Evolutionary conservation across 2,797 vertebrate species (phyloP), one percentile per base, ranked within the genome.

Genomic region (Zalophus californianus): DNA sequence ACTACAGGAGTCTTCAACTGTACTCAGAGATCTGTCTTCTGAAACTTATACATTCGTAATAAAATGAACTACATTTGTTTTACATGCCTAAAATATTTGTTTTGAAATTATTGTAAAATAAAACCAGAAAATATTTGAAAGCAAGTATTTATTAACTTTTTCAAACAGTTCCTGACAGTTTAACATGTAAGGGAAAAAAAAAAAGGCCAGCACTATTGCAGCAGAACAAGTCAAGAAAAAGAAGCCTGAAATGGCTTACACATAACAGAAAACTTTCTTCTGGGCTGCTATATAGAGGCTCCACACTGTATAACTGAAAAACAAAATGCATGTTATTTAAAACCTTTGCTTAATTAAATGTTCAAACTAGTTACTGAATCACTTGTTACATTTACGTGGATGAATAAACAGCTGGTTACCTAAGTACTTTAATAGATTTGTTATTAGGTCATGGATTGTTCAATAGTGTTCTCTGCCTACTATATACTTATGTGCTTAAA

Each of bases 121-220:
- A 77, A 92, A 50, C 50, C 70, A 13, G 35, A 90, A 96, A 97
- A 52, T 54, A 35, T 86, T 90, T 94, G 21, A 96, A 95, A 97
- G 82, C 25, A 89, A 97, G 56, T 92, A 85, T 97, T 97, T 97
- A 97, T 92, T 97, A 86, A 92, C 68, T 75, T 78, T 90, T 38
- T 54, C 73, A 94, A 75, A 97, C 48, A 91, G 56, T 66, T 95
- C 15, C 64, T 86, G 93, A 90, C 23, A 94, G 29, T 94, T 91
- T 52, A 96, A 95, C 64, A 93, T 72, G 14, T 73, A 92, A 86
- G 16, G 12, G 27, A 6, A 15, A 58, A 54, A 70, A 70, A 44
- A 68, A 27, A 78, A 58, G 35, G 23, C 60, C 23, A 85, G 58
- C 41, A 91, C 25, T 64, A 85, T 2, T 94, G 41, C 75, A 95